Evolutionary conservation across 35 echinoderm and acorn worm genomes (phyloP), one percentile per base, ranked within the genome.

Genomic region (Diadema setosum): DNA sequence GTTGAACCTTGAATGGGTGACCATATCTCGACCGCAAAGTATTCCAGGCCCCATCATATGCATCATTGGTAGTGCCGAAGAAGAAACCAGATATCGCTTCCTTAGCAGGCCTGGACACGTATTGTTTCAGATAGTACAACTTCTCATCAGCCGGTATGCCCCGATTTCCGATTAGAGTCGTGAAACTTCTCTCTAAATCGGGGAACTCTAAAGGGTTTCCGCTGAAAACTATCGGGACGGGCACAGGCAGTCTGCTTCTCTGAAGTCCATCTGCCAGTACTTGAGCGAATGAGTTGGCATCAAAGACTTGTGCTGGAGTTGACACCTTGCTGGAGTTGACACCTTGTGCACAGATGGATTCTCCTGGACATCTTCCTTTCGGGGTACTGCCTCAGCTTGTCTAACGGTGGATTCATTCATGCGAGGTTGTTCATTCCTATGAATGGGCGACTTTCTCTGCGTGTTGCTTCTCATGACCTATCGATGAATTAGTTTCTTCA

Each of bases 161-260:
- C 44, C 35, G 17, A 20, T 45, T 43, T 45, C 44, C 76, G 35
- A 43, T 81, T 5, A 81, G 76, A 42, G 73, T 89, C 7, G 3
- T 58, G 58, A 91, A 91, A 59, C 82, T 91, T 34, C 80, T 70
- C 60, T 91, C 84, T 9, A 73, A 91, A 17, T 43, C 43, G 5
- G 74, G 40, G 42, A 73, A 91, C 27, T 91, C 60, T 9, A 91
- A 50, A 5, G 89, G 89, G 37, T 85, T 85, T 29, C 89, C 89
- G 2, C 55, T 56, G 42, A 91, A 91, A 4, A 73, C 58, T 12
- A 18, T 25, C 5, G 3, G 20, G 43, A 89, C n/a, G 16, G 81
- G 89, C 12, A 61, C 56, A 2, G 89, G 89, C 55, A 91, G 46
- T 45, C 89, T 35, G 42, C 43, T 91, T 46, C 37, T 30, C 12